Base-by-base conservation (phyloP, 2,888 invertebrate species). In the Lasioglossum lativentre region DNA sequence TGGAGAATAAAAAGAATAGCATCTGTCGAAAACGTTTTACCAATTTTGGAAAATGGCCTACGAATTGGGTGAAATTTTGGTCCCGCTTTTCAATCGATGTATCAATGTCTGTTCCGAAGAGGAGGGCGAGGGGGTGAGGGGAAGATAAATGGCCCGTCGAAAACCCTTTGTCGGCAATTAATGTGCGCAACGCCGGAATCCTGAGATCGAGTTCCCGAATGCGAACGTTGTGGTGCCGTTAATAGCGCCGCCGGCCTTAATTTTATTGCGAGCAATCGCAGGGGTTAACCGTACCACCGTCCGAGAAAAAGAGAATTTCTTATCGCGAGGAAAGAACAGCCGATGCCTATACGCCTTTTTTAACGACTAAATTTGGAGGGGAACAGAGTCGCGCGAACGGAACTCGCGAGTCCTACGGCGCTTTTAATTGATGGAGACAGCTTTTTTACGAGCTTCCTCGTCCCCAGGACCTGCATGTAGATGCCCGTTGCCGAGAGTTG, bases 401-500 rank as follows among this genome's bases (percentile, higher is more conserved):
- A 34, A 38, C 63, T 30, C 52, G 66, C 74, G 40, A 38, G 56
- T 66, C 75, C 85, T 80, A 82, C 63, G 74, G 59, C 19, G n/a
- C 40, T 85, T 90, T 90, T 90, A 88, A 90, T 90, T 82, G 86
- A 80, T 63, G 42, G 47, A 68, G 70, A 82, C 75, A 80, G 76
- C 75, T 81, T 79, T 88, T 90, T 90, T 85, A 88, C 83, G 88
- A 87, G 81, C 70, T 40, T 47, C 86, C 38, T 45, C 45, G 79
- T 81, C 47, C 45, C 40, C n/a, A 19, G 14, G 59, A n/a, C 56
- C n/a, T 27, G 75, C 63, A 23, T 40, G 68, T 40, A 82, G 47
- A 59, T 52, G 34, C n/a, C 3, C 40, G 38, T 4, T 34, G 38
- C 34, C 23, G 38, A 34, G 38, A 38, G 40, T 10, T n/a, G n/a